Conservation (phyloP, 2,888 invertebrate species). For the Oscheius sp. region DNA sequence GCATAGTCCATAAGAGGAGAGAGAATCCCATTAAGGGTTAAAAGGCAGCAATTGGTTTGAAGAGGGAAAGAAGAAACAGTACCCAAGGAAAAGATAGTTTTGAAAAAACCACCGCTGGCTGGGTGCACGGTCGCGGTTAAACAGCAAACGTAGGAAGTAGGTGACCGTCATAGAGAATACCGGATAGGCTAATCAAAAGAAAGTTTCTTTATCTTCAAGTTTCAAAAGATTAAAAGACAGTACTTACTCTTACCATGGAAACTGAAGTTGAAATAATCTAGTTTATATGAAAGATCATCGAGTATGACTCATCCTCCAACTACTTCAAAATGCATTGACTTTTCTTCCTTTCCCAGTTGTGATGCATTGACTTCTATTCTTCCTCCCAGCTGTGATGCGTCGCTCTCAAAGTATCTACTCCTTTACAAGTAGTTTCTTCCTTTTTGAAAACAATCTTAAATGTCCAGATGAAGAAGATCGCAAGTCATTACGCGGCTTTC, state of each 20-base stretch:
- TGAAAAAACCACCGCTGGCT: not conserved
- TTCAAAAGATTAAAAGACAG: too few relatives aligned
- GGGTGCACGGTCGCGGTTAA: not conserved
- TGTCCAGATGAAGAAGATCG: slow-evolving; percentile 26
- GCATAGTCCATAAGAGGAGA: slow-evolving; percentile 7
- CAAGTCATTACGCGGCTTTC: slow-evolving; percentile 43
- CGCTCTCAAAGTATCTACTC: slow-evolving; percentile 17
- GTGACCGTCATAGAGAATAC: too few relatives aligned
- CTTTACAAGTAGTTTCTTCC: slow-evolving; percentile 5
- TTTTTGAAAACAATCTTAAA: not conserved
- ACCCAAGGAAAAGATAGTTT: not conserved
- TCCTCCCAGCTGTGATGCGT: not conserved
- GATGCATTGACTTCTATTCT: too few relatives aligned
- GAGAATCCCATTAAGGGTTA: not conserved
- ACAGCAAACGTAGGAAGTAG: not conserved
- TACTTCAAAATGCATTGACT: too few relatives aligned
- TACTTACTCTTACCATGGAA: too few relatives aligned
- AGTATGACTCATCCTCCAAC: too few relatives aligned
- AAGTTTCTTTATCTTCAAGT: too few relatives aligned
- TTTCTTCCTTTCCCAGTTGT: too few relatives aligned
- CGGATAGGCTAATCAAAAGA: too few relatives aligned
- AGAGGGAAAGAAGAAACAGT: not conserved
- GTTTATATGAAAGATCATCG: too few relatives aligned
- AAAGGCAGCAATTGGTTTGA: not conserved
- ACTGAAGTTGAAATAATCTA: too few relatives aligned